Evolutionary conservation across 1,140 invertebrate genomes (phyloP), one percentile per base, ranked within the genome.

Genomic region (Calosoma granatense): DNA sequence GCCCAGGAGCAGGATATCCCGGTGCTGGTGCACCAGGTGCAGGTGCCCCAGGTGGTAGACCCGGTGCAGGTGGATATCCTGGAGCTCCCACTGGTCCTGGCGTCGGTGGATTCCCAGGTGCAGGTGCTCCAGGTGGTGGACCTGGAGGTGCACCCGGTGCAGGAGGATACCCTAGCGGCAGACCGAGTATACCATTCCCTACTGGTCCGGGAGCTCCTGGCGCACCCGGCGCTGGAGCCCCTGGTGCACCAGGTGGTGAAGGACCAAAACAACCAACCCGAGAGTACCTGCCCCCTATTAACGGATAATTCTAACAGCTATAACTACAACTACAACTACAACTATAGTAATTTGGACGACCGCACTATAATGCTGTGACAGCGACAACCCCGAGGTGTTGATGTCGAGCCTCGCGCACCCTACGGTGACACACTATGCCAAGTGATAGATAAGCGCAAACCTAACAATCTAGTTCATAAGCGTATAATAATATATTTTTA

Each of bases 271-370:
- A 67, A 65, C 77, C 78, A 0, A 75, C 75, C 58, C 73, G 78
- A 73, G 78, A 80, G 70, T 81, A 81, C 61, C 69, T 81, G 54
- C 78, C 78, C 23, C 76, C 78, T 22, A 39, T 64, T 55, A 66
- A 64, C 30, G 59, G 59, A 57, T 60, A 59, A 64, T 26, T 20
- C 41, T 23, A 56, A 55, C 53, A 55, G 21, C 20, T 56, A 54
- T 51, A n/a, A n/a, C n/a, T n/a, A n/a, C n/a, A n/a, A n/a, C n/a
- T n/a, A n/a, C n/a, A n/a, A n/a, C n/a, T n/a, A n/a, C n/a, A n/a
- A n/a, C n/a, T n/a, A n/a, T n/a, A n/a, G n/a, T n/a, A n/a, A n/a
- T n/a, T n/a, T n/a, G n/a, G n/a, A n/a, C 26, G 26, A 36, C 26
- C 26, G 26, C n/a, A n/a, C n/a, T n/a, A n/a, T n/a, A n/a, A n/a